phyloP scores from a whole-genome alignment of 2,888 invertebrate genomes.

The Ptychoptera albimana region DNA sequence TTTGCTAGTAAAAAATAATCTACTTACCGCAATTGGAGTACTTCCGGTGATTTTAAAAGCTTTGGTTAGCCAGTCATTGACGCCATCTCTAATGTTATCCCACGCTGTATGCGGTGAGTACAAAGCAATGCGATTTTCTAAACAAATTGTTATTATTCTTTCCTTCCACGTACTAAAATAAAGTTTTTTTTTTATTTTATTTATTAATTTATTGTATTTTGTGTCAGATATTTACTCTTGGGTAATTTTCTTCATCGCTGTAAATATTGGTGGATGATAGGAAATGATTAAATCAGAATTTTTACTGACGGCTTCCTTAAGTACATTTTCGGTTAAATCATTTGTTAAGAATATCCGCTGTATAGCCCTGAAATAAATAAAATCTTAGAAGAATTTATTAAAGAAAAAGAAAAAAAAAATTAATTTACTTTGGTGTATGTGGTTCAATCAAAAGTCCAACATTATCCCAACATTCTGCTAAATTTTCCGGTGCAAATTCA shows the following conservation, averaged over 20 bases:
- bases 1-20: conserved; percentile 2
- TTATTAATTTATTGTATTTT: conserved; percentile 4
- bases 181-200: background rate
- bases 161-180: conserved; percentile 55
- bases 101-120: conserved; percentile 90
- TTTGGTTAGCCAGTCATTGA: conserved; percentile 82
- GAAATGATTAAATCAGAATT: conserved; percentile 69
- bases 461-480: conserved; percentile 88
- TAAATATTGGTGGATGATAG: conserved; percentile 94
- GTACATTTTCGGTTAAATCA: conserved; percentile 78
- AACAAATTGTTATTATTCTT: conserved; percentile 57
- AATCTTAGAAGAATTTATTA: background rate
- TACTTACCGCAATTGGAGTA: conserved; percentile 9
- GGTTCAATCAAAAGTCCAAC: conserved; percentile 85
- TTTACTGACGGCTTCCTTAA: conserved; percentile 57
- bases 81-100: conserved; percentile 69
- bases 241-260: conserved; percentile 61
- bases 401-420: too few species aligned
- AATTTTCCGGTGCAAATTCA: conserved; percentile 47
- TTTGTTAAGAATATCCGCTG: conserved; percentile 69
- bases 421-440: conserved; percentile 32
- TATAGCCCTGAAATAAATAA: conserved; percentile 28
- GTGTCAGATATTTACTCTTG: conserved; percentile 47
- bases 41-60: conserved; percentile 19
- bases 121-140: conserved; percentile 71